These are phyloP conservation scores for Trichomycterus rosablanca DNA, from an alignment of 2,113 vertebrate genomes.

Conservation along the genomic window DNA sequence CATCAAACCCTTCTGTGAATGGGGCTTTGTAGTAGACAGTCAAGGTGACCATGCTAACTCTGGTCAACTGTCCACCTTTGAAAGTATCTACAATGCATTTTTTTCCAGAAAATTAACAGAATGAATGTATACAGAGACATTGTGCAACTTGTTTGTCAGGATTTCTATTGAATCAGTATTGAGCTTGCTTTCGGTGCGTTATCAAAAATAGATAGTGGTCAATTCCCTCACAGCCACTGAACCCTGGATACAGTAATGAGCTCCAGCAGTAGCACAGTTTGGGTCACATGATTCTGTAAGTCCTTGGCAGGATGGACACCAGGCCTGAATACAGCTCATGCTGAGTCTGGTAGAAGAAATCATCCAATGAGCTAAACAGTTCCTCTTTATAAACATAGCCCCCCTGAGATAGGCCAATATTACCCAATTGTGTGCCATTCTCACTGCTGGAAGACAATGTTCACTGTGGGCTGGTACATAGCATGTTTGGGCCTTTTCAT, in stretches of 20 bases:
- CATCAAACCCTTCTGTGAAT: too few species aligned
- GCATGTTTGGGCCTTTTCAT: conserved; percentile 58
- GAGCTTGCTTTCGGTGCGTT: too few species aligned
- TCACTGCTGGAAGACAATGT: conserved; percentile 46
- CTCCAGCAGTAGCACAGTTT: background rate
- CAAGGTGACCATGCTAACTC: too few species aligned
- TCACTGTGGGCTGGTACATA: conserved; percentile 51
- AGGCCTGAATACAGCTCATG: conserved; percentile 12
- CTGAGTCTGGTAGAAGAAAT: background rate
- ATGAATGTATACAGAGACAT: too few species aligned
- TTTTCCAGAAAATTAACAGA: too few species aligned
- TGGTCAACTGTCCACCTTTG: too few species aligned
- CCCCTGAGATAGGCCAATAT: background rate
- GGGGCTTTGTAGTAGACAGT: too few species aligned
- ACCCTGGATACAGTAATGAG: background rate
- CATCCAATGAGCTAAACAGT: conserved; percentile 19
- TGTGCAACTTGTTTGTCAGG: too few species aligned
- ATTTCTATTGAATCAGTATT: too few species aligned
- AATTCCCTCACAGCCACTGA: background rate
- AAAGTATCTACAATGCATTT: too few species aligned
- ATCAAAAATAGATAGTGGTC: background rate
- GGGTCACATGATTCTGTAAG: conserved; percentile 8
- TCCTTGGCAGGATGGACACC: background rate
- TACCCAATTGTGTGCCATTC: conserved; percentile 43
- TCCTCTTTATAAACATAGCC: background rate